Evolutionary conservation across 1,140 invertebrate genomes (phyloP).

Genomic region (Leptinotarsa defecta): DNA sequence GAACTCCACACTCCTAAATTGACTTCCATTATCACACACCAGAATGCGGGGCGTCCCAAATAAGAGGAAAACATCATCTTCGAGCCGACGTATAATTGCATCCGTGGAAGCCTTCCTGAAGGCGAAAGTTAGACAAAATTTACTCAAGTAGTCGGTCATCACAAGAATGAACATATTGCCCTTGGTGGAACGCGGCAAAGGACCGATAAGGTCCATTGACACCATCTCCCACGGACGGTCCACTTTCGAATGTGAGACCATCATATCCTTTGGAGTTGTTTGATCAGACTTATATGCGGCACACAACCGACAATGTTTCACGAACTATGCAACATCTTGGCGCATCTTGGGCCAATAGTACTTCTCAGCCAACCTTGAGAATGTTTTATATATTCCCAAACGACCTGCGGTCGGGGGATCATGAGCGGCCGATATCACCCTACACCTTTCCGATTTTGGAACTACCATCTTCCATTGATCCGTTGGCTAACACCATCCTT

Average conservation of each 20-base stretch:
- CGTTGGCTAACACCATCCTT: neutral
- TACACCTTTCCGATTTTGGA: conserved; percentile 9
- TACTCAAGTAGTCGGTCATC: conserved; percentile 31
- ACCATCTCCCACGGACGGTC: conserved; percentile 32
- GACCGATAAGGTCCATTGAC: conserved; percentile 26
- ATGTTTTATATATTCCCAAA: conserved; percentile 24
- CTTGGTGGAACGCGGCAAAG: conserved; percentile 36
- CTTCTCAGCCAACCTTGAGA: conserved; percentile 6
- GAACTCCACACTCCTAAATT: conserved; percentile 23
- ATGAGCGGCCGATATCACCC: conserved; percentile 12
- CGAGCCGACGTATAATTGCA: conserved; percentile 28
- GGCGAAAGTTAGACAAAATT: conserved; percentile 30
- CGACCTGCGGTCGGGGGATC: conserved; percentile 13
- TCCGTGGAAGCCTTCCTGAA: conserved; percentile 18
- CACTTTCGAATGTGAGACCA: conserved; percentile 32
- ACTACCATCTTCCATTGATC: conserved; percentile 32
- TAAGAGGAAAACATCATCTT: conserved; percentile 34
- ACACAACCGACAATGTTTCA: neutral
- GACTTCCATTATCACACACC: conserved; percentile 21
- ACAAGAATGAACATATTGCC: conserved; percentile 29
- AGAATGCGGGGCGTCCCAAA: conserved; percentile 30
- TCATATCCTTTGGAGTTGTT: neutral
- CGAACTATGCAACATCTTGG: neutral
- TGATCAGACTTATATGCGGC: neutral
- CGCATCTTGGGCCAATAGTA: conserved; percentile 27